Evolutionary conservation across 2,888 invertebrate genomes (phyloP), one percentile per base, ranked within the genome.

Genomic region (Leptinotarsa tumamoca): DNA sequence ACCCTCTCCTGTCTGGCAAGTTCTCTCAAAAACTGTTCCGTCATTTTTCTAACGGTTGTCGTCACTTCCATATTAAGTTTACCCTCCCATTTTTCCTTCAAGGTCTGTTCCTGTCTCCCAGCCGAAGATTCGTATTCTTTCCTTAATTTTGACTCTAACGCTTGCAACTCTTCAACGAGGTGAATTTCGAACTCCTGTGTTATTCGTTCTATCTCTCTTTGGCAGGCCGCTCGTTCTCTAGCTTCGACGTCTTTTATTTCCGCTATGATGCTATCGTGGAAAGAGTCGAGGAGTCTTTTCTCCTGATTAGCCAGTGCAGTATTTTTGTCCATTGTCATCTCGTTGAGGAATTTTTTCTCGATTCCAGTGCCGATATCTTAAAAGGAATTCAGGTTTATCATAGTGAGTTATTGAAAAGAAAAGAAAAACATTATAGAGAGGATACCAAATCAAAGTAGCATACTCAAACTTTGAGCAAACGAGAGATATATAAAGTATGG

Each of bases 351-450:
- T 78, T 86, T 86, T 23, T 80, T 72, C 77, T 88, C 88, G 4
- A 88, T 83, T 51, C 82, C 81, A 27, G 74, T 33, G 7, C 88
- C 89, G 71, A 89, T 87, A 52, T 85, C 87, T 87, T 50, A 13
- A 50, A 74, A 58, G 7, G 33, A 43, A 51, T 54, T 49, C 23
- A 21, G 58, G 23, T 10, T 18, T 58, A 54, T 43, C 43, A 43
- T 43, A 43, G 27, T 4, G 27, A 51, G 15, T 14, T 54, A 3
- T 58, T 21, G n/a, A 18, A 27, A 43, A 23, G 33, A 70, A 43
- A n/a, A 23, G 4, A 23, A 23, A 23, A 23, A 23, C 21, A 21
- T 23, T 23, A 23, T 23, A 0, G 3, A 23, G 4, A 23, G 23
- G 23, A 23, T 23, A 23, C 23, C 23, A 23, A 23, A 23, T 23